Base-by-base conservation (phyloP, 2,888 invertebrate species). In the Falcaria lacertinaria region DNA sequence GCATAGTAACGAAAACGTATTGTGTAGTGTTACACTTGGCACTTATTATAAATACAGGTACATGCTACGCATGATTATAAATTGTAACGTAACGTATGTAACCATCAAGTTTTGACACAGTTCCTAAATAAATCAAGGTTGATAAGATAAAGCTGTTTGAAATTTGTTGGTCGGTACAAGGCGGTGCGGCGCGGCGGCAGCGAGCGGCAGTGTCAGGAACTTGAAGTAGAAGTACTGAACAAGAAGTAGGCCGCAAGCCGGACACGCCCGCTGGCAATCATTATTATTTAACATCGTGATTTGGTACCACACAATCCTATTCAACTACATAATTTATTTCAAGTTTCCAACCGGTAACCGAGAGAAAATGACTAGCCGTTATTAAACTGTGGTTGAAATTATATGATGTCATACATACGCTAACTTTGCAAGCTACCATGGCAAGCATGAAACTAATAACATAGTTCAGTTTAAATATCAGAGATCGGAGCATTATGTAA, bases 51-150 rank as follows among this genome's bases (percentile, higher is more conserved):
- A 1, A 15, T n/a, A n/a, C n/a, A n/a, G n/a, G n/a, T n/a, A n/a
- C n/a, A n/a, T n/a, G n/a, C n/a, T n/a, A n/a, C n/a, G n/a, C n/a
- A n/a, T n/a, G n/a, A n/a, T 42, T 36, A 36, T 36, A 45, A 39
- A 22, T 14, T 22, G 7, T 15, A 25, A 25, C 37, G 37, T 22
- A 14, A 19, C 34, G 5, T 39, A 43, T 38, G 42, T 28, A 11
- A 28, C 28, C 39, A 38, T 38, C 54, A 51, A 60, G 51, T 48
- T 57, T 60, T 70, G 69, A 74, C 72, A 76, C 58, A 51, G 63
- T 75, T 74, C 64, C 64, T 69, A 72, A 69, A 73, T 70, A 74
- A 74, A 75, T 72, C 72, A 76, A 76, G 72, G 69, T 71, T 76
- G 74, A 77, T 75, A 75, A 80, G 77, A 80, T 75, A 76, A 65